Evolutionary conservation across 2,888 invertebrate genomes (phyloP).

Genomic region (Exocentrus adspersus): DNA sequence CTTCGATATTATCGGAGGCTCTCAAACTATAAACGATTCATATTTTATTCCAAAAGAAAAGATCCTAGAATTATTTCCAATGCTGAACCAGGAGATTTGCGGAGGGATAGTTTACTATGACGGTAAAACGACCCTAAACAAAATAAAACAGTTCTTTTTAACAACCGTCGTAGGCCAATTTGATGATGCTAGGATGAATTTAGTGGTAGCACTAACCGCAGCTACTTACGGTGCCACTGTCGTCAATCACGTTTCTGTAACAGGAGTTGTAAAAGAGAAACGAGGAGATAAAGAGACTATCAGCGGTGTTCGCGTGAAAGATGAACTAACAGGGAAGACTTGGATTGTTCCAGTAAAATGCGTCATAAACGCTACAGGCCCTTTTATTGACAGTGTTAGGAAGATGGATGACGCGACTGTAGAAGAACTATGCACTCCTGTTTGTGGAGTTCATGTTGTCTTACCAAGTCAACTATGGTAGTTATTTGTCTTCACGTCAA

Average conservation of each 20-base stretch:
- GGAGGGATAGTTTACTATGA: constrained; percentile 99
- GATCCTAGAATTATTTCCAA: constrained; percentile 96
- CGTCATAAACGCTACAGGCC: constrained; percentile 98
- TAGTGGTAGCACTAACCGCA: constrained; percentile 94
- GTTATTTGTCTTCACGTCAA: not conserved
- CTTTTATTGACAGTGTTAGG: constrained; percentile 80
- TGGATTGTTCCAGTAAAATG: constrained; percentile 91
- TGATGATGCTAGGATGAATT: constrained; percentile 98
- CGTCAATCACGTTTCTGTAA: constrained; percentile 90
- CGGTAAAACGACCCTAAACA: too few relatives aligned
- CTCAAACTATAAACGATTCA: constrained; percentile 92
- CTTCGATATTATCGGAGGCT: constrained; percentile 98
- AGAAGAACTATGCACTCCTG: constrained; percentile 92
- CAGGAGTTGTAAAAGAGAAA: constrained; percentile 75
- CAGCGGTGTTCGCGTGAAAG: constrained; percentile 79
- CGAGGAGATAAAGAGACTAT: constrained; percentile 66
- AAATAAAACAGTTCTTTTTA: too few relatives aligned
- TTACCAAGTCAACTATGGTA: constrained; percentile 82
- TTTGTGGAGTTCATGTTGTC: constrained; percentile 97
- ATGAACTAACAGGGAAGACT: constrained; percentile 84
- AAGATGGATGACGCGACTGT: constrained; percentile 91
- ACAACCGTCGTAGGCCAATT: constrained; percentile 99
- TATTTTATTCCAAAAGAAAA: constrained; percentile 93
- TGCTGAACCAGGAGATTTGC: constrained; percentile 95
- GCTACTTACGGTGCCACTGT: constrained; percentile 94